Percentiles rank a stretch among this genome's conserved stretches.
These are phyloP conservation scores for Steatornis caripensis DNA, from an alignment of 2,113 vertebrate species.

Conservation along the genomic window DNA sequence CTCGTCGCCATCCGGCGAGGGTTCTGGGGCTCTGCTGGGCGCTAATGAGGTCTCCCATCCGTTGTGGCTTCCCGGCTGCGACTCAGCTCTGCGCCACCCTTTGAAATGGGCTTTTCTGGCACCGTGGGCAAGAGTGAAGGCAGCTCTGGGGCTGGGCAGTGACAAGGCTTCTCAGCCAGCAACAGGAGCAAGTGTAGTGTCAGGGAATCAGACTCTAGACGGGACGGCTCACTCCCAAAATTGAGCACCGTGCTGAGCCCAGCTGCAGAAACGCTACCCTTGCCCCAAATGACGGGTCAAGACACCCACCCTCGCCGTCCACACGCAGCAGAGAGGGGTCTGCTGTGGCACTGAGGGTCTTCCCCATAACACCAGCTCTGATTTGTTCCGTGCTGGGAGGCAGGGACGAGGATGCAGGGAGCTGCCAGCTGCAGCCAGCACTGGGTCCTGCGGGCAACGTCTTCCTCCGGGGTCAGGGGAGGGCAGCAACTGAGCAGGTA, in stretches of 20 bases:
- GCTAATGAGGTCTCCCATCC: background rate
- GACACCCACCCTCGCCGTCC: accelerated
- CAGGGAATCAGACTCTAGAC: background rate
- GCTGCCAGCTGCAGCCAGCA: background rate
- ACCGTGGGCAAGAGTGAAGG: background rate
- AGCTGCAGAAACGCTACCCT: background rate
- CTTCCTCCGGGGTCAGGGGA: background rate
- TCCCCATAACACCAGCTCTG: accelerated
- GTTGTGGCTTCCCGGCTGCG: background rate
- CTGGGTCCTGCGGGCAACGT: accelerated
- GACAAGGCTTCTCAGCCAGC: background rate
- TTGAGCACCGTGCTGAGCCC: accelerated
- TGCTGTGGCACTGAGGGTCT: background rate
- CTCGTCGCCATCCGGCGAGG: accelerated
- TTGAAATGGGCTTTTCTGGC: background rate
- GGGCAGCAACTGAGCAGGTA: background rate
- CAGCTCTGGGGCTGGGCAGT: background rate
- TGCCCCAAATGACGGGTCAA: too few relatives aligned
- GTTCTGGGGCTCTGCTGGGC: background rate
- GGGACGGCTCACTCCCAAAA: background rate
- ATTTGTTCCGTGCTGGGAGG: background rate
- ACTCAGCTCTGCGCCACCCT: background rate
- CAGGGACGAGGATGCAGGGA: background rate
- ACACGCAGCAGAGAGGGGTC: too few relatives aligned
- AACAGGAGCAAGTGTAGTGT: background rate